Base-by-base conservation (phyloP, 2,113 vertebrate species). In the Burhinus bistriatus region DNA sequence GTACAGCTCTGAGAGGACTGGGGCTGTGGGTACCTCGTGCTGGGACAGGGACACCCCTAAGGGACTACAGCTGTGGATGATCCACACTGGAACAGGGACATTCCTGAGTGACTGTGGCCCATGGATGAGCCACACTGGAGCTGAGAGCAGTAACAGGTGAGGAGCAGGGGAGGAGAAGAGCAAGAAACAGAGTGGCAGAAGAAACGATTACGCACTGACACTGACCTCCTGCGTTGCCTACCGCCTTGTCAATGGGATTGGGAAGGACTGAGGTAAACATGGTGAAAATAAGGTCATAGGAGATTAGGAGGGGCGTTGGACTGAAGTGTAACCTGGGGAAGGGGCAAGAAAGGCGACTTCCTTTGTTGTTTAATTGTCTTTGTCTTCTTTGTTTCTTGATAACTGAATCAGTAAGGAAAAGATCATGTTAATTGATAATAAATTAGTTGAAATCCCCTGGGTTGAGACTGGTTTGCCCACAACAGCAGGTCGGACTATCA, bases 141-240 rank as follows among this genome's bases (percentile, higher is more conserved):
- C 54, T 81, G 42, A 85, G 18, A 68, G 17, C 26, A 72, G 25
- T 52, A 86, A 45, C 3, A 26, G 59, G 11, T 18, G 51, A 91
- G 34, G 8, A 93, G 49, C 9, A 80, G 32, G 13, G 4, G 26
- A 52, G 5, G 32, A 85, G 58, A 65, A 65, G 19, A 16, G 5
- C 1, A 5, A 57, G 34, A 59, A 79, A 51, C 10, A 9, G 12
- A 32, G 8, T 38, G 29, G 20, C 40, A 82, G 36, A 70, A 47
- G 34, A 82, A 85, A 42, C 1, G 5, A 2, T 51, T 38, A 9
- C 6, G 2, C 6, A 47, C 18, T 72, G 44, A 36, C 44, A 49
- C 4, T 0, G 1, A 55, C 7, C 5, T 81, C 42, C 25, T 42
- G 32, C 30, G 42, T 27, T 75, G 15, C 9, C 18, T 42, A 17